These are phyloP conservation scores for Gobio gobio DNA, from an alignment of 2,113 vertebrate genomes.

Conservation along the genomic window DNA sequence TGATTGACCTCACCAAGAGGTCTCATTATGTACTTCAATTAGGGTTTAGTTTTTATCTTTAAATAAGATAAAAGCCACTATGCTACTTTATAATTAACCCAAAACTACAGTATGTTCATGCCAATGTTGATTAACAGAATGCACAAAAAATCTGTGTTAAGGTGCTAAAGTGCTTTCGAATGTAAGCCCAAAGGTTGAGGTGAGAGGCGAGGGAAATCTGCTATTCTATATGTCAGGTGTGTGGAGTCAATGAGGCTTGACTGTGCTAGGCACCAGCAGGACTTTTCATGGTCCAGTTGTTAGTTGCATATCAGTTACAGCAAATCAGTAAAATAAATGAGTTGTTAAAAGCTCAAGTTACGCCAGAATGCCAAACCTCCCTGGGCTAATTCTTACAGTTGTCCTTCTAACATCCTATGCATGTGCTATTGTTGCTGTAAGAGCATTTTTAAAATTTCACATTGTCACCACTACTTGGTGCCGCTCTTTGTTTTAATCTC, in stretches of 20 bases:
- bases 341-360: constrained; percentile 65
- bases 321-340: constrained; percentile 74
- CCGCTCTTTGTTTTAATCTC: background rate
- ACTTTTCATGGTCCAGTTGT: constrained; percentile 67
- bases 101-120: constrained; percentile 23
- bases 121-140: constrained; percentile 24
- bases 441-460: constrained; percentile 33
- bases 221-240: constrained; percentile 63
- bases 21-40: background rate
- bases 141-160: constrained; percentile 34
- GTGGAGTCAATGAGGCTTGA: constrained; percentile 63
- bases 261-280: constrained; percentile 66
- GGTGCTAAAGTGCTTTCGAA: constrained; percentile 29
- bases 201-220: constrained; percentile 42
- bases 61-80: constrained; percentile 1
- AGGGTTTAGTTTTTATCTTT: background rate
- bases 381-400: constrained; percentile 48
- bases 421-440: constrained; percentile 2
- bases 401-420: constrained; percentile 44
- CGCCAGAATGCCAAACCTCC: constrained; percentile 60
- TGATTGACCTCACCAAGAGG: background rate
- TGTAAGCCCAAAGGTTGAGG: constrained; percentile 17
- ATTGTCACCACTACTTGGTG: background rate
- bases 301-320: constrained; percentile 64
- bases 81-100: constrained; percentile 10